phyloP scores from a whole-genome alignment of 1,140 invertebrate genomes.

The Octopus bimaculoides region DNA sequence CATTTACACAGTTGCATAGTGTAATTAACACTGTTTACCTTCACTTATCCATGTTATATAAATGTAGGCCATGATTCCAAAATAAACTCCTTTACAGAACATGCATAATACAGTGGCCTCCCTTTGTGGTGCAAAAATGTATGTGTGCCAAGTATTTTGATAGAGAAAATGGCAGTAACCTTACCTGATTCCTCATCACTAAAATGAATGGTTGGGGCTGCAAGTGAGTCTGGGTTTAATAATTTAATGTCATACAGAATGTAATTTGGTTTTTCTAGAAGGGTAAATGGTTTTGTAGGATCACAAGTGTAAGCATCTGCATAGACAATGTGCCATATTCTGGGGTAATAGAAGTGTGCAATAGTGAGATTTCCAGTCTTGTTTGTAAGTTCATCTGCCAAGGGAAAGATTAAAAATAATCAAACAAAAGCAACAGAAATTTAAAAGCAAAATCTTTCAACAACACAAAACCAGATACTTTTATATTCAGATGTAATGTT shows the following conservation, averaged over 20 bases:
- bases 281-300: constrained; percentile 15
- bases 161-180: background rate
- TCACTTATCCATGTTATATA: too few species aligned
- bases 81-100: too few species aligned
- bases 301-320: constrained; percentile 45
- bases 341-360: constrained; percentile 31
- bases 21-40: too few species aligned
- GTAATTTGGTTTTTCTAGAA: constrained; percentile 22
- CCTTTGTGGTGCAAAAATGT: too few species aligned
- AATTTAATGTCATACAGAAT: constrained; percentile 44
- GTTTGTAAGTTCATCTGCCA: constrained; percentile 36
- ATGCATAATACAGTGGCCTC: too few species aligned
- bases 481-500: too few species aligned
- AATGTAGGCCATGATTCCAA: too few species aligned
- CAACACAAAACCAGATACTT: too few species aligned
- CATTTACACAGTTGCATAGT: too few species aligned
- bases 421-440: background rate
- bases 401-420: background rate
- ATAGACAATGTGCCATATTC: constrained; percentile 47
- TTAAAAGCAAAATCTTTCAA: too few species aligned
- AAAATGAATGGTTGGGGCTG: constrained; percentile 51
- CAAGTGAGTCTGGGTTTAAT: constrained; percentile 47
- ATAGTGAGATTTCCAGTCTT: constrained; percentile 35
- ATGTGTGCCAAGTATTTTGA: too few species aligned
- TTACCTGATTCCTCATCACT: constrained; percentile 23